phyloP scores from a whole-genome alignment of 2,888 invertebrate species.

The Philonicus albiceps region DNA sequence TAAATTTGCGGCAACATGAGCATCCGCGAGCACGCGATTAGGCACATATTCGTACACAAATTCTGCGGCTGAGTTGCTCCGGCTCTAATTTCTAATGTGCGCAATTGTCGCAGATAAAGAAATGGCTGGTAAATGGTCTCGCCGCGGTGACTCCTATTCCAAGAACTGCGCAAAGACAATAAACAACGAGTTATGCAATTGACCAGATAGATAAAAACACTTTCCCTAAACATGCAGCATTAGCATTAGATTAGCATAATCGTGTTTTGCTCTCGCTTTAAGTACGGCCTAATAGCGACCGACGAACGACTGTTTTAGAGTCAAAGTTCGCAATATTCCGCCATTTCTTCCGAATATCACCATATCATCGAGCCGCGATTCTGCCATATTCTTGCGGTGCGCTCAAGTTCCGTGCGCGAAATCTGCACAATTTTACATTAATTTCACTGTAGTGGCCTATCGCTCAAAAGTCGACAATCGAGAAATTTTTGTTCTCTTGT shows the following conservation, averaged over 20 bases:
- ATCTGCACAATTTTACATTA: background rate
- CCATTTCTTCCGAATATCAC: conserved; percentile 28
- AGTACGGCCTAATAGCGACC: conserved; percentile 41
- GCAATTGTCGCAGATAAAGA: conserved; percentile 43
- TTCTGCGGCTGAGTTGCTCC: background rate
- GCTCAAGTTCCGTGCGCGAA: background rate
- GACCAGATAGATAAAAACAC: conserved; percentile 47
- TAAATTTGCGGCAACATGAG: conserved; percentile 30
- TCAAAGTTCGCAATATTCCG: conserved; percentile 45
- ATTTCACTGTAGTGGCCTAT: background rate
- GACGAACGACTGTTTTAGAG: conserved; percentile 40
- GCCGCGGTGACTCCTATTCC: conserved; percentile 37
- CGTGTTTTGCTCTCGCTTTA: conserved; percentile 47
- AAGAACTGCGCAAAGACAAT: conserved; percentile 45
- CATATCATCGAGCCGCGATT: background rate
- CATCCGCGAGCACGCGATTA: conserved; percentile 34
- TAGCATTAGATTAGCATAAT: conserved; percentile 48
- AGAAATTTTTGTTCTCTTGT: background rate
- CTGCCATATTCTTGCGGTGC: conserved; percentile 13
- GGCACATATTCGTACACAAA: conserved; percentile 11
- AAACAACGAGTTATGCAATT: conserved; percentile 47
- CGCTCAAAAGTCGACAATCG: background rate
- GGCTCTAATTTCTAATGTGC: conserved; percentile 46
- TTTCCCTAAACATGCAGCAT: conserved; percentile 49
- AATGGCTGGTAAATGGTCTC: conserved; percentile 38